Base-by-base conservation (phyloP, 2,888 invertebrate genomes). In the Altica lythri region DNA sequence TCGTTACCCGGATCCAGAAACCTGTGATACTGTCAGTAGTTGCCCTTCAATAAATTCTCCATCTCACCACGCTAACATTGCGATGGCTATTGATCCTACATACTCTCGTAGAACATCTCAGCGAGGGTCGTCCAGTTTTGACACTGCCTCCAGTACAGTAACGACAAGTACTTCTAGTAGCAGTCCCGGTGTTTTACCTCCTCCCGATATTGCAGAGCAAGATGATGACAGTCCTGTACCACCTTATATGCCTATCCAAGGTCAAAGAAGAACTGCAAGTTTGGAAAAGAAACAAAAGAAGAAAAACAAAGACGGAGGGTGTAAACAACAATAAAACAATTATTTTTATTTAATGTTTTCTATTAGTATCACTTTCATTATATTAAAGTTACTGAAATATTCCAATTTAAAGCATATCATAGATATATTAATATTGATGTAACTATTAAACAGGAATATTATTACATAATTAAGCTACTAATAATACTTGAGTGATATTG, bases 171-270 rank as follows among this genome's bases (percentile, higher is more conserved):
- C 68, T n/a, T 70, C 72, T 0, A 72, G 74, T 46, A 75, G 74
- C 55, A 75, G 75, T 59, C 72, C 73, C 5, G 72, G 71, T 2
- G 34, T 44, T 5, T 42, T 56, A 16, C 56, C 52, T 17, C 52
- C 55, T 9, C 51, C 56, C 2, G 52, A 52, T 44, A 1, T 52
- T 32, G 48, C 30, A n/a, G 69, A 70, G 30, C 66, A 70, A 22
- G 76, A 76, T 68, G 84, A 84, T 63, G 78, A 80, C 35, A 79
- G 78, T 61, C 79, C 81, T 34, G 81, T 80, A 32, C 86, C 87
- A 4, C 87, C 88, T 49, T 88, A 89, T 69, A 88, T 89, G 88
- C 88, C 88, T 40, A 87, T 89, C 67, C 88, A 87, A 73, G 88
- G 88, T 40, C 88, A 88, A 66, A 78, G 88, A 55, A 78, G 88